Evolutionary conservation across 2,797 vertebrate species (phyloP), one percentile per base, ranked within the genome.

Genomic region (Gadopsis marmoratus): DNA sequence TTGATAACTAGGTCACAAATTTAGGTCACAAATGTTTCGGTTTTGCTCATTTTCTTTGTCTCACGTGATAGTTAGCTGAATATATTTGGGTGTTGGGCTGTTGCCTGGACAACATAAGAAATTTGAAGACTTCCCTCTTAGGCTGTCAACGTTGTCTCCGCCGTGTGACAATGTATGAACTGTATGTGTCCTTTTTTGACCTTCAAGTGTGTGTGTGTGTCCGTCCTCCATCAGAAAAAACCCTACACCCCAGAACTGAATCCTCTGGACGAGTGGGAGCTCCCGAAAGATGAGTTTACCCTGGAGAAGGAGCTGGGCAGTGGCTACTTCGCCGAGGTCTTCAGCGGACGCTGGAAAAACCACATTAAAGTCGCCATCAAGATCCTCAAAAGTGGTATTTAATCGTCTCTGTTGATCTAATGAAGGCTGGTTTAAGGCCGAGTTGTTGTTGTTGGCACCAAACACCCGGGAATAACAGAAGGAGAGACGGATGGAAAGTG

Each of bases 301-400:
- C 82, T 97, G 64, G 87, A 81, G 65, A 78, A 90, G 78, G 90
- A 91, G 86, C 91, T 97, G 60, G 97, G 96, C 21, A 90, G 89
- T 0, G 96, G 96, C 4, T 94, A 85, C 86, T 97, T 97, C 1
- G 93, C 96, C 2, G 90, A 96, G 0, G 97, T 97, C 74, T 93
- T 95, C 65, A 84, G 86, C 6, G 96, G 96, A 11, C 89, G 79
- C 47, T 97, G 97, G 96, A 97, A 95, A 73, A 92, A 92, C 71
- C 85, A 81, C 31, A 93, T 96, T 29, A 90, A 78, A 0, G 97
- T 97, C 16, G 96, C 97, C 43, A 91, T 96, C 75, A 96, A 96
- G 92, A 90, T 95, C 82, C 79, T 95, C 55, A 95, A 94, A 81
- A 94, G 65, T 17, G 93, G 94, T 86, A 90, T 1, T 67, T 58